Percentiles rank a stretch among this genome's conserved stretches.
Conservation (phyloP, 2,113 vertebrate species). For the Cyprinodon variegatus region DNA sequence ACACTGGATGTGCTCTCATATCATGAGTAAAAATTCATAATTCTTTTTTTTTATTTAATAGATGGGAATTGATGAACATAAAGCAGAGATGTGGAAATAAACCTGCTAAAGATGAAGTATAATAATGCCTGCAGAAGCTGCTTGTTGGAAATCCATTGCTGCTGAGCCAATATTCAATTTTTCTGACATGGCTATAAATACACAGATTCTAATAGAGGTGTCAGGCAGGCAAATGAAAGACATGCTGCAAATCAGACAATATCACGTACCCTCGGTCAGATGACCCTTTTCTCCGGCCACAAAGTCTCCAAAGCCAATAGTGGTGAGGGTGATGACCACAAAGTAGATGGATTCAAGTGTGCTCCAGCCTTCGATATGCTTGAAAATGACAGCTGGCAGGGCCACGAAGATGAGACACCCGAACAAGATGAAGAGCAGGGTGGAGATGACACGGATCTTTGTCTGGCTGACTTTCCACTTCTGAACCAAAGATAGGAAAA, state of each 20-base stretch:
- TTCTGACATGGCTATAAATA: constrained; percentile 19
- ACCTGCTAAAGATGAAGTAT: not conserved
- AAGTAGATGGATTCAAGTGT: constrained; percentile 97
- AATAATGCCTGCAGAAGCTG: not conserved
- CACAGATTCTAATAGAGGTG: constrained; percentile 2
- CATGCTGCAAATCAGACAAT: not conserved
- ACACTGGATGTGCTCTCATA: not conserved
- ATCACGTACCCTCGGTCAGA: constrained; percentile 9
- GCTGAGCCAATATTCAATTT: constrained; percentile 22
- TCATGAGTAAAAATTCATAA: no score
- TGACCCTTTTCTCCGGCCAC: constrained; percentile 88
- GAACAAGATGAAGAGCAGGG: constrained; percentile 95
- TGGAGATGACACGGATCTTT: constrained; percentile 97
- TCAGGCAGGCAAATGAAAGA: constrained; percentile 24
- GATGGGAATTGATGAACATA: not conserved
- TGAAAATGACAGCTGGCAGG: constrained; percentile 94
- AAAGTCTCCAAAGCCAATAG: constrained; percentile 98
- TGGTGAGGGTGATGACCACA: constrained; percentile 97
- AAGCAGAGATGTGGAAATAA: not conserved
- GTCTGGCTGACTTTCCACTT: constrained; percentile 99
- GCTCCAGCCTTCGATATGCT: constrained; percentile 98
- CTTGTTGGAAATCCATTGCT: not conserved
- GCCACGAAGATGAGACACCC: constrained; percentile 97
- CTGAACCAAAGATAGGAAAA: constrained; percentile 62
- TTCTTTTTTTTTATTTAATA: not conserved